Percentiles rank a stretch among this genome's conserved stretches.
phyloP scores from a whole-genome alignment of 2,888 invertebrate species.

The Dynastes grantii region DNA sequence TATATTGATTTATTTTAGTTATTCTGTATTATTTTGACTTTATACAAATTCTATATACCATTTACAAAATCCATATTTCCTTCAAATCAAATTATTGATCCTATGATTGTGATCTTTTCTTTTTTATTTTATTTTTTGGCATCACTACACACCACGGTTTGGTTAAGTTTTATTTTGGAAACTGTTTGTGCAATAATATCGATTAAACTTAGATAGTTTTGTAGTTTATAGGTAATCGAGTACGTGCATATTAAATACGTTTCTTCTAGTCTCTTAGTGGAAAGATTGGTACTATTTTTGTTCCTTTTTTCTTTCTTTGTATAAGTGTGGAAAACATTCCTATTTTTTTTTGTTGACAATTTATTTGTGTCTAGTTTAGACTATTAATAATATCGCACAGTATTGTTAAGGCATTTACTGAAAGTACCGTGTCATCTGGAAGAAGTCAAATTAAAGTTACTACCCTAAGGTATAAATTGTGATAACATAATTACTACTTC shows the following conservation, averaged over 20 bases:
- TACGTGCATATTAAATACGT: slow-evolving; percentile 23
- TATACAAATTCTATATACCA: slow-evolving; percentile 2
- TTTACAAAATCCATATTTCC: slow-evolving; percentile 52
- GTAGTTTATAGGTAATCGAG: slow-evolving; percentile 19
- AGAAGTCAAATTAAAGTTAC: slow-evolving; percentile 1
- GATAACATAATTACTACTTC: no score
- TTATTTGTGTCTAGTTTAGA: slow-evolving; percentile 20
- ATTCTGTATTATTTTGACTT: slow-evolving; percentile 45
- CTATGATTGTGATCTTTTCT: slow-evolving; percentile 57
- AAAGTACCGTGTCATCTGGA: slow-evolving; percentile 31
- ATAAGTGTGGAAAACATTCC: slow-evolving; percentile 35
- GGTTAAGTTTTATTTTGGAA: slow-evolving; percentile 69
- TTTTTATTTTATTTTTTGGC: slow-evolving; percentile 60
- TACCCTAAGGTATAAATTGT: neutral
- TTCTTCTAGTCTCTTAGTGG: slow-evolving; percentile 32
- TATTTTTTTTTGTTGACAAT: slow-evolving; percentile 17
- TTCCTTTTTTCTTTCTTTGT: slow-evolving; percentile 4
- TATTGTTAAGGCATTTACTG: slow-evolving; percentile 40
- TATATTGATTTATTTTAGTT: slow-evolving; percentile 1
- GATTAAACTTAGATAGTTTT: slow-evolving; percentile 32
- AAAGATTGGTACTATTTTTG: slow-evolving; percentile 12
- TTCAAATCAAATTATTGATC: slow-evolving; percentile 53
- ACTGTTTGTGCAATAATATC: slow-evolving; percentile 57
- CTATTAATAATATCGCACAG: slow-evolving; percentile 30
- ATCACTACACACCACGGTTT: slow-evolving; percentile 70